Evolutionary conservation across 2,113 vertebrate species (phyloP).

Genomic region (Sciurus niger): DNA sequence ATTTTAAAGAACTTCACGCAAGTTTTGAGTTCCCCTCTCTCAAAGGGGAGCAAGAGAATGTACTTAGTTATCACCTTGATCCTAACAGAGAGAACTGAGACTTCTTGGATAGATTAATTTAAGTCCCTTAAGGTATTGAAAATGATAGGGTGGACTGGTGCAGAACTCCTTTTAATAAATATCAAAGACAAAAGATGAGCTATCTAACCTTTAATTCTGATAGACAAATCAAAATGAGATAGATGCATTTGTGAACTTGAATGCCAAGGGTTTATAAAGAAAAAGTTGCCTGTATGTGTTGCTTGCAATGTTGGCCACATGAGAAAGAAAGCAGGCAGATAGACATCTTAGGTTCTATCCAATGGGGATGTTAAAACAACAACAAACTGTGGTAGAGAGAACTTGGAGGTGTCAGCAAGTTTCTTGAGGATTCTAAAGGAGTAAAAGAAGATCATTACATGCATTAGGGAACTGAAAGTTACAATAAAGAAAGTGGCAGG

Average conservation of each 20-base stretch:
- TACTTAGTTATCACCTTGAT: background rate
- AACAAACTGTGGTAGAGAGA: background rate
- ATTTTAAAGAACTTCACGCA: background rate
- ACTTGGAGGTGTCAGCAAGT: background rate
- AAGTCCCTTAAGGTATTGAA: background rate
- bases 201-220: background rate
- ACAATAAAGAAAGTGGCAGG: background rate
- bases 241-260: background rate
- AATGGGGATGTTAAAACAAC: background rate
- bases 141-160: background rate
- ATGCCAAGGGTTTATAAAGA: background rate
- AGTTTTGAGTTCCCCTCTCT: background rate
- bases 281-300: background rate
- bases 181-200: background rate
- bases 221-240: background rate
- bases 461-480: background rate
- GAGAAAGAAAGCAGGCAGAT: background rate
- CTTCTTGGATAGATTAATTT: background rate
- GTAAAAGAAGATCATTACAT: background rate
- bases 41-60: background rate
- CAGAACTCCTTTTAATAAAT: background rate
- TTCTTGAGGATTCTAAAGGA: background rate
- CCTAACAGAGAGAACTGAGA: background rate
- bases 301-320: background rate
- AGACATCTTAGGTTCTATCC: background rate